These are phyloP conservation scores for Biston betularia DNA, from an alignment of 2,888 invertebrate genomes.

Conservation along the genomic window DNA sequence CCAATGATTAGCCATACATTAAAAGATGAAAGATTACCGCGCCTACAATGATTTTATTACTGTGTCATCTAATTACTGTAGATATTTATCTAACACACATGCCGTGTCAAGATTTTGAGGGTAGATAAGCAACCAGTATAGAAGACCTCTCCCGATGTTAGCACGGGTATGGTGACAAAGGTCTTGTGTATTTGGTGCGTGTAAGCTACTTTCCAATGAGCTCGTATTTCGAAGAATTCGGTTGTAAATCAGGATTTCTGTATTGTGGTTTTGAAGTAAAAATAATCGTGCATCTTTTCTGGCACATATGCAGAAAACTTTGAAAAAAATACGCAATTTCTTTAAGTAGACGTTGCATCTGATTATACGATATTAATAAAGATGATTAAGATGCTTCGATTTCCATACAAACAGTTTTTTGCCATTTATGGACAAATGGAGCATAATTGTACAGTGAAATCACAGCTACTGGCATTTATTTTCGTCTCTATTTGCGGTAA, in stretches of 20 bases:
- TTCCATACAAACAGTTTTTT: too few species aligned
- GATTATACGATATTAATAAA: too few species aligned
- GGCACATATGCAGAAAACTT: not conserved
- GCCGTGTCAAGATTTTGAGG: conserved; percentile 61
- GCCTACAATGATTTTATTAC: conserved; percentile 78
- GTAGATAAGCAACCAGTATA: conserved; percentile 55
- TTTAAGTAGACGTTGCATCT: too few species aligned
- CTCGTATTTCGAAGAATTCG: not conserved
- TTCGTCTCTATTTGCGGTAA: too few species aligned
- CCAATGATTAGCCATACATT: conserved; percentile 49
- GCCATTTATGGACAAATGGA: too few species aligned
- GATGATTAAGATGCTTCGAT: too few species aligned
- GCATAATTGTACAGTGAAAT: too few species aligned
- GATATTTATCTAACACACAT: conserved; percentile 74
- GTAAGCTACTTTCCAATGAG: not conserved
- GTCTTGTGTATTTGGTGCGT: conserved; percentile 2
- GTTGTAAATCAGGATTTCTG: not conserved
- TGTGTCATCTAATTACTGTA: conserved; percentile 79
- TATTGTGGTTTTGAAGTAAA: conserved; percentile 4
- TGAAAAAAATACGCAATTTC: not conserved
- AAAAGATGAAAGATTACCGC: conserved; percentile 61
- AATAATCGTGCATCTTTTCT: not conserved
- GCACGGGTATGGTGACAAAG: not conserved
- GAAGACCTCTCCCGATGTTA: not conserved
- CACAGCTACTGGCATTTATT: too few species aligned